Base-by-base conservation (phyloP, 2,888 invertebrate genomes). In the Euplagia quadripunctaria region DNA sequence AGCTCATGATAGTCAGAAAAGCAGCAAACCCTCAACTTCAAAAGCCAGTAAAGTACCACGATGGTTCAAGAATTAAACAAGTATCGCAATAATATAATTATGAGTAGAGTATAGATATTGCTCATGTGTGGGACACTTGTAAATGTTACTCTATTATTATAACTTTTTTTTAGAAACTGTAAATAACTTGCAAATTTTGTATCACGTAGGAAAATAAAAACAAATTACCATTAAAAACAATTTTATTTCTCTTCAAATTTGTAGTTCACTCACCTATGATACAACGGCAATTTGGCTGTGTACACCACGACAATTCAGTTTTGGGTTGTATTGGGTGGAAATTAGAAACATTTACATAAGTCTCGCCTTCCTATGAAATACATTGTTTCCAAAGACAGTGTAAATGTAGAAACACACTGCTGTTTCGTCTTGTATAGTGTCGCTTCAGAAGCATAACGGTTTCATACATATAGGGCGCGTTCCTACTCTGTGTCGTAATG, bases 41-140 rank as follows among this genome's bases (percentile, higher is more conserved):
- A 94, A 93, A 83, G 64, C 65, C 16, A 90, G 88, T 74, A 94
- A 94, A 90, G 83, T 94, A 63, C 96, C 96, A 20, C 96, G 94
- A 84, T 96, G 96, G 96, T 96, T 96, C 79, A 96, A 95, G 84
- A 91, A 91, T 42, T 73, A 14, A 61, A 52, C n/a, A 20, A n/a
- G 49, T 49, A 43, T 43, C 16, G 2, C 49, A 55, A 43, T 43
- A 8, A 3, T 16, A 52, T 64, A 55, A 31, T 65, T 43, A 31
- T 49, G 20, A n/a, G 14, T 5, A n/a, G 20, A n/a, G 14, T 5
- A n/a, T 17, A 61, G n/a, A n/a, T 41, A 52, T 4, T 52, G 66
- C 49, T 49, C 16, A 17, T 41, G n/a, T 42, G 31, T 31, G 31
- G 31, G 9, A 51, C 31, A 49, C 16, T 42, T 71, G 64, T 58